Evolutionary conservation across 2,797 vertebrate genomes (phyloP).

Genomic region (Halcyon smyrnensis): DNA sequence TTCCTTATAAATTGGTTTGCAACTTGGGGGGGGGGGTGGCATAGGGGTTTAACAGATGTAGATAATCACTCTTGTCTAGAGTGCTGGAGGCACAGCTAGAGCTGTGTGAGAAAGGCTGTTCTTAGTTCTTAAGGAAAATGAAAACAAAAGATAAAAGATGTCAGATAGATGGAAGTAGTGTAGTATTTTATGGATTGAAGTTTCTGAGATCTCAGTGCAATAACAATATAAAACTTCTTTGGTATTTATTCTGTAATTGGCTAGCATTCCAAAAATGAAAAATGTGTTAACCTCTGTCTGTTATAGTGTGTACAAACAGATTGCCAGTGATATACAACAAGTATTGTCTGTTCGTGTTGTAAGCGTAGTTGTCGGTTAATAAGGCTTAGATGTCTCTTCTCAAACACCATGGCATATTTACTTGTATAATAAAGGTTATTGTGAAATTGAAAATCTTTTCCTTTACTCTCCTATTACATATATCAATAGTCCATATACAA

Average conservation of each 20-base stretch:
- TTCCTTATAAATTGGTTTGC: constrained; percentile 3
- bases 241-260: neutral
- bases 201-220: neutral
- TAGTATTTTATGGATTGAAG: neutral
- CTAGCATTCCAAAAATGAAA: constrained; percentile 32
- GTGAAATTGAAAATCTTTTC: neutral
- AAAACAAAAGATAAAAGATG: constrained; percentile 36
- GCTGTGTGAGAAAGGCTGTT: neutral
- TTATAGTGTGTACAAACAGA: neutral
- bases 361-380: neutral
- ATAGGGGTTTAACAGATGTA: neutral
- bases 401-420: neutral
- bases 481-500: neutral
- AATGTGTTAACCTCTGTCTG: neutral
- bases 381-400: neutral
- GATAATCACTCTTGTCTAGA: neutral
- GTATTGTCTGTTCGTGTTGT: neutral
- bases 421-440: neutral
- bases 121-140: neutral
- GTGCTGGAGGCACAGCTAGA: constrained; percentile 18
- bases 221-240: constrained; percentile 14
- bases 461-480: neutral
- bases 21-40: neutral
- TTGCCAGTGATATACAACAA: neutral
- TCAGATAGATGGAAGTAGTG: constrained; percentile 18